Percentiles rank a stretch among this genome's conserved stretches.
phyloP scores from a whole-genome alignment of 2,797 vertebrate species.

The Rhyacichthys aspro region DNA sequence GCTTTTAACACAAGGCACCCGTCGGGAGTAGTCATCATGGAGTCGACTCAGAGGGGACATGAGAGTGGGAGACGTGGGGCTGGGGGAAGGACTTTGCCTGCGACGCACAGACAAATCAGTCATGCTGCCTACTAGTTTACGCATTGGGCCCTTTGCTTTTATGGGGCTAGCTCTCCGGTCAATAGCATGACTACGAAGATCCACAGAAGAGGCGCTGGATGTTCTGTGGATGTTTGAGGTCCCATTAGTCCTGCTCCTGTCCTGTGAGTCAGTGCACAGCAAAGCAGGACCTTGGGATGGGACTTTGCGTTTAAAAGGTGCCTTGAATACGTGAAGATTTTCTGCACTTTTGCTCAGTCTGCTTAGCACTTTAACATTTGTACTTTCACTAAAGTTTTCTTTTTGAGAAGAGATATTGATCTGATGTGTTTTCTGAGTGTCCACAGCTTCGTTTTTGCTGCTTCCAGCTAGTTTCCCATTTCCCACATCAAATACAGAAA shows the following conservation, averaged over 20 bases:
- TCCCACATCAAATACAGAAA: conserved; percentile 82
- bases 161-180: conserved; percentile 78
- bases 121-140: conserved; percentile 88
- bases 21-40: conserved; percentile 94
- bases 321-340: conserved; percentile 85
- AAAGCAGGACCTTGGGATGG: conserved; percentile 70
- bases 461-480: conserved; percentile 46
- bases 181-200: conserved; percentile 63
- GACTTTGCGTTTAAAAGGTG: conserved; percentile 87
- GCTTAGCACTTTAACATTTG: conserved; percentile 73
- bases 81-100: conserved; percentile 66
- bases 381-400: conserved; percentile 33
- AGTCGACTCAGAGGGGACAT: conserved; percentile 82
- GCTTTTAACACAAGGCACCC: conserved; percentile 80
- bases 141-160: conserved; percentile 83
- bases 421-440: conserved; percentile 47
- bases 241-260: conserved; percentile 52
- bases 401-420: conserved; percentile 43
- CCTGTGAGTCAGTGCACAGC: conserved; percentile 71
- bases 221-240: conserved; percentile 75
- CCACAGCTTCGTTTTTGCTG: conserved; percentile 26
- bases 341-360: conserved; percentile 92
- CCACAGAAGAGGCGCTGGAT: conserved; percentile 76
- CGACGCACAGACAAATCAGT: conserved; percentile 82
- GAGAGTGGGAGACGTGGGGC: conserved; percentile 52